These are phyloP conservation scores for Phymastichus coffea DNA, from an alignment of 1,140 invertebrate species.

Conservation along the genomic window DNA sequence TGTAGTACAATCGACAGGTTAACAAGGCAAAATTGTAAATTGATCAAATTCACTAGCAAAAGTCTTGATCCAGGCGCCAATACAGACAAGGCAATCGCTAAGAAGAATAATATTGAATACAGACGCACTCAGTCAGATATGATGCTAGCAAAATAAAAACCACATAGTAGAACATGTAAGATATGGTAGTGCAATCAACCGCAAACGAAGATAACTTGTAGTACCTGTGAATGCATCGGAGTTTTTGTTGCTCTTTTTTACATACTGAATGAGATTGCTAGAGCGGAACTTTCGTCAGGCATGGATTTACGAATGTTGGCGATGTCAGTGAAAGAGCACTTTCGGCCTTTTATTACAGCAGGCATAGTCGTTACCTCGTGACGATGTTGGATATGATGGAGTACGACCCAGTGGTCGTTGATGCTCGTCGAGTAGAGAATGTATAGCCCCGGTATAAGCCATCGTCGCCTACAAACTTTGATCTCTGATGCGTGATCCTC, in stretches of 20 bases:
- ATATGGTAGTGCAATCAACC: slow-evolving; percentile 71
- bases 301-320: too few species aligned
- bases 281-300: too few species aligned
- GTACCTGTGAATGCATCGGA: too few species aligned
- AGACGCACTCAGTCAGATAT: slow-evolving; percentile 60
- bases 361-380: slow-evolving; percentile 38
- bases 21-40: slow-evolving; percentile 63
- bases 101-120: slow-evolving; percentile 48
- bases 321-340: too few species aligned
- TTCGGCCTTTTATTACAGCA: neutral
- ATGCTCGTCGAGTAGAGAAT: slow-evolving; percentile 58
- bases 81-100: slow-evolving; percentile 45
- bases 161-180: slow-evolving; percentile 72
- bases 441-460: slow-evolving; percentile 64
- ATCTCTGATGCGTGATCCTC: too few species aligned
- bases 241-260: too few species aligned
- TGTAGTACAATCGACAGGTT: slow-evolving; percentile 69
- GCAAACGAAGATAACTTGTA: slow-evolving; percentile 57
- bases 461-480: slow-evolving; percentile 55
- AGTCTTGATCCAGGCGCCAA: slow-evolving; percentile 76
- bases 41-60: slow-evolving; percentile 56
- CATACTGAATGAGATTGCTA: too few species aligned
- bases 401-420: slow-evolving; percentile 61
- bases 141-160: slow-evolving; percentile 70
- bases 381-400: slow-evolving; percentile 60